Percentiles rank a stretch among this genome's conserved stretches.
Evolutionary conservation across 2,797 vertebrate genomes (phyloP).

Genomic region (Ceryle rudis): DNA sequence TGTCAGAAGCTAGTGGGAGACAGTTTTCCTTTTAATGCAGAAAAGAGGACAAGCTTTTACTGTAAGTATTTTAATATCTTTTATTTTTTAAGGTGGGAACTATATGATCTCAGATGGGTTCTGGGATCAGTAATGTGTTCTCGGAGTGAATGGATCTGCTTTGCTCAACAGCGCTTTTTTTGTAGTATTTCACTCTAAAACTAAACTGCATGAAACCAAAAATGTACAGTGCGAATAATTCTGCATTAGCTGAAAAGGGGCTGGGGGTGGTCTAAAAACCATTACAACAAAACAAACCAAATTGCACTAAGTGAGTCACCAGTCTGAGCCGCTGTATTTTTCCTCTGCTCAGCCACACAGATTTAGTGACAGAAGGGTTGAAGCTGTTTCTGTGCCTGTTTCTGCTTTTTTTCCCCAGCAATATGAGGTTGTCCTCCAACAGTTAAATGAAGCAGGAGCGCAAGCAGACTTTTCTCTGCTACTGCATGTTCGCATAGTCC

Average conservation of each 20-base stretch:
- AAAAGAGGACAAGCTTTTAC: conserved; percentile 6
- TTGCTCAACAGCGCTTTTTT: neutral
- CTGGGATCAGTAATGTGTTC: neutral
- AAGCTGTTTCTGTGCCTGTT: neutral
- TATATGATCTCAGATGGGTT: neutral
- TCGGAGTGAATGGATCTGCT: neutral
- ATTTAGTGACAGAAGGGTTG: neutral
- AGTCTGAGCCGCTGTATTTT: neutral
- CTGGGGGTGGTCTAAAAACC: neutral
- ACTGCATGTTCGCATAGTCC: neutral
- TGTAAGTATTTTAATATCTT: conserved; percentile 74
- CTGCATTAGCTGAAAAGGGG: neutral
- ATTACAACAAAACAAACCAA: neutral
- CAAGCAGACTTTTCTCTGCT: neutral
- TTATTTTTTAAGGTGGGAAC: neutral
- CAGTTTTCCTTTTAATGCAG: conserved; percentile 45
- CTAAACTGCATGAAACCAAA: neutral
- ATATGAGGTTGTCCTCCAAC: rapidly evolving
- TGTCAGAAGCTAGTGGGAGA: conserved; percentile 60
- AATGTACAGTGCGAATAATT: neutral
- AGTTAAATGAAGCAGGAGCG: neutral
- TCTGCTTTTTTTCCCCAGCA: neutral
- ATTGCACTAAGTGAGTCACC: neutral
- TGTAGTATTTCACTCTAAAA: neutral
- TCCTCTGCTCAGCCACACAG: neutral